Percentiles rank a stretch among this genome's conserved stretches.
Conservation (phyloP, 2,797 vertebrate genomes). For the Gallinago solitaria region DNA sequence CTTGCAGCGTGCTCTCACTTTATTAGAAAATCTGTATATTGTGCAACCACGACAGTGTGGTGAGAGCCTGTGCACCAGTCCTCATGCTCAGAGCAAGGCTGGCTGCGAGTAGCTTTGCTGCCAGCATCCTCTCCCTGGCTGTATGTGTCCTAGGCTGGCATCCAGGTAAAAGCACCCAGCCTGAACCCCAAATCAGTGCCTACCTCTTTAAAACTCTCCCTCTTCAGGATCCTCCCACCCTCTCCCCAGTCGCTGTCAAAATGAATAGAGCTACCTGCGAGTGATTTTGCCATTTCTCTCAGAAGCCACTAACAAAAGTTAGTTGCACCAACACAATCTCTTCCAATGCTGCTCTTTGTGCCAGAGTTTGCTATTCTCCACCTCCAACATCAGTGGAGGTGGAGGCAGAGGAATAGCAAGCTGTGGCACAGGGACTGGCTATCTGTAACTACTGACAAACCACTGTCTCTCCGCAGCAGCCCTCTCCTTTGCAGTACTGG, state of each 20-base stretch:
- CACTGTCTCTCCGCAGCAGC: background rate
- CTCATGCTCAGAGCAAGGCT: background rate
- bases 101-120: background rate
- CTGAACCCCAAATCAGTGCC: background rate
- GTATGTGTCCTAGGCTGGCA: background rate
- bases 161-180: background rate
- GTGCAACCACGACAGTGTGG: rapidly evolving
- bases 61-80: background rate
- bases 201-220: background rate
- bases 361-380: background rate
- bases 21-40: background rate
- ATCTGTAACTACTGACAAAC: rapidly evolving
- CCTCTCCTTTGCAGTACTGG: background rate
- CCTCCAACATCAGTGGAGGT: rapidly evolving
- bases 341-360: background rate
- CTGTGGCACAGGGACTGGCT: background rate
- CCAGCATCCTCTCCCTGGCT: background rate
- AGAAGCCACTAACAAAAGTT: background rate
- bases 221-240: background rate
- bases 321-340: background rate
- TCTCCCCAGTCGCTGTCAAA: background rate
- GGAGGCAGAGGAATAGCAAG: background rate
- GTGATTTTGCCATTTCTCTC: background rate
- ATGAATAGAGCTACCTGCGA: background rate
- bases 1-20: background rate